phyloP scores from a whole-genome alignment of 2,888 invertebrate species.

The Campopleginae sp. region DNA sequence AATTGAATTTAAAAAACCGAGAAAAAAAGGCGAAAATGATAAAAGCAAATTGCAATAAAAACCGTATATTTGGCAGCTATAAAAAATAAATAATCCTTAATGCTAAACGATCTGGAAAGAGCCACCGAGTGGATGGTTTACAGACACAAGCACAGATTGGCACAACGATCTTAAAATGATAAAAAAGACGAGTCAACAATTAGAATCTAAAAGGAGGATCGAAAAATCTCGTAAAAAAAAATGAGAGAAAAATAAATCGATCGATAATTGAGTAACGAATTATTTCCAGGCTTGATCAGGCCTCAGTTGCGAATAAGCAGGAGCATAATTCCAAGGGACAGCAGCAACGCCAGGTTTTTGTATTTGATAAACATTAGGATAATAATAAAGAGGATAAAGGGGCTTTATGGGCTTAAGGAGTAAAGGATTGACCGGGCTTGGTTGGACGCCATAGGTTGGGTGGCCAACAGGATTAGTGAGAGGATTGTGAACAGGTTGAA shows the following conservation, averaged over 20 bases:
- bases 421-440: constrained; percentile 73
- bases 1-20: too few species aligned
- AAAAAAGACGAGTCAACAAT: background rate
- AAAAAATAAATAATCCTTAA: constrained; percentile 17
- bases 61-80: constrained; percentile 2
- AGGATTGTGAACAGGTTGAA: constrained; percentile 69
- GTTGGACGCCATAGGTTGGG: constrained; percentile 76
- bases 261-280: background rate
- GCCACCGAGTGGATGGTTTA: background rate
- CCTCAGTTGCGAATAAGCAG: constrained; percentile 74
- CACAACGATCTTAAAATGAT: background rate
- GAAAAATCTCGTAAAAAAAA: background rate
- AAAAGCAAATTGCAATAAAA: background rate
- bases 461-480: constrained; percentile 66
- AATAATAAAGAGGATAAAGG: constrained; percentile 79
- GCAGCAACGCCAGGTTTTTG: constrained; percentile 74
- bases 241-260: background rate
- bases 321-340: constrained; percentile 81
- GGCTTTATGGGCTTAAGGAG: constrained; percentile 79
- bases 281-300: constrained; percentile 77
- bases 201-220: constrained; percentile 1
- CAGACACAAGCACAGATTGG: background rate
- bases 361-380: constrained; percentile 75
- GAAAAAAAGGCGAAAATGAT: background rate
- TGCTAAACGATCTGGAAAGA: background rate